A percentile compares a stretch with the other conserved stretches of the same genome.
phyloP scores from a whole-genome alignment of 1,140 invertebrate species.

The Propsilocerus akamusi region DNA sequence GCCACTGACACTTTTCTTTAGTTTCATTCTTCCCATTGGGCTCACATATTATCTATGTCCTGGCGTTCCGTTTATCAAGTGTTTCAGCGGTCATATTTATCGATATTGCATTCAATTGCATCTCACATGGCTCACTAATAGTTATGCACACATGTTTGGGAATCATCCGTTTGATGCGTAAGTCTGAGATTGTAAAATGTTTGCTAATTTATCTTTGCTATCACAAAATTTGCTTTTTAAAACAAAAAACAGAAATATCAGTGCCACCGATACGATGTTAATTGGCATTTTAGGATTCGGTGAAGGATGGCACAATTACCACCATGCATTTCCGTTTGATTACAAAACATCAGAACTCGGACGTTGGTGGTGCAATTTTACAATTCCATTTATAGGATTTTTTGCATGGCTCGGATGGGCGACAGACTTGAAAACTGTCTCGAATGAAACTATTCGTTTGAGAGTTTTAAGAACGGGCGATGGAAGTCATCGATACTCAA shows the following conservation, averaged over 20 bases:
- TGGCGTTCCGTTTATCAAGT: too few relatives aligned
- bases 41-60: too few relatives aligned
- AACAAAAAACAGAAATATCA: slow-evolving; percentile 31
- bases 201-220: neutral
- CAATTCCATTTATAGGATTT: slow-evolving; percentile 62
- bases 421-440: slow-evolving; percentile 51
- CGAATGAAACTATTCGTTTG: slow-evolving; percentile 32
- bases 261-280: slow-evolving; percentile 35
- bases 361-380: slow-evolving; percentile 52
- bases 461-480: slow-evolving; percentile 42
- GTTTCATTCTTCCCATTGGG: too few relatives aligned
- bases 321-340: slow-evolving; percentile 81
- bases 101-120: slow-evolving; percentile 43
- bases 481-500: slow-evolving; percentile 23
- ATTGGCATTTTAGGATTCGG: slow-evolving; percentile 31
- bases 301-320: slow-evolving; percentile 75
- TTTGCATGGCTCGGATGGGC: slow-evolving; percentile 53
- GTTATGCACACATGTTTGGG: slow-evolving; percentile 44
- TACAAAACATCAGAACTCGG: slow-evolving; percentile 61
- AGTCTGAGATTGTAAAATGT: neutral
- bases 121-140: slow-evolving; percentile 60
- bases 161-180: slow-evolving; percentile 45
- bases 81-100: too few relatives aligned
- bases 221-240: slow-evolving; percentile 6
- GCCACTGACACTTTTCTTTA: too few relatives aligned